Evolutionary conservation across 1,140 invertebrate species (phyloP).

Genomic region (Trichonephila clavata): DNA sequence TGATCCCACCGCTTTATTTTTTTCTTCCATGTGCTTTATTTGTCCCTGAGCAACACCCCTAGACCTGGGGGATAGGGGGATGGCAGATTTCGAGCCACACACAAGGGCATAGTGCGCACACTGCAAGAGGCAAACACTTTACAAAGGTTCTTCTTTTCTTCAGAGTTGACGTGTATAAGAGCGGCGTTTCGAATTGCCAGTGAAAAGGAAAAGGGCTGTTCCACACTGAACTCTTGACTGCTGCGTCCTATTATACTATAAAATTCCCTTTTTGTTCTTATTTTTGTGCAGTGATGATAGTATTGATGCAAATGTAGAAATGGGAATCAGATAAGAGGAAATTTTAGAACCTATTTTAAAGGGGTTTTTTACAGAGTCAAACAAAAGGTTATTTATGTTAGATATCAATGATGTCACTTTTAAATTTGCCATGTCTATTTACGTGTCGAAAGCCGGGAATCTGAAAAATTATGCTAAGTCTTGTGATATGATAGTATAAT

Average conservation of each 20-base stretch:
- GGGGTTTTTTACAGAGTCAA: no score
- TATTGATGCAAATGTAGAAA: background rate
- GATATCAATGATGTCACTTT: no score
- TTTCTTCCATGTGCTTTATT: slow-evolving; percentile 52
- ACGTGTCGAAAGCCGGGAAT: no score
- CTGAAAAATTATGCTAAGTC: no score
- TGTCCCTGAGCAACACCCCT: slow-evolving; percentile 52
- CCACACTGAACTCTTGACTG: background rate
- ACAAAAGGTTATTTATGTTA: background rate
- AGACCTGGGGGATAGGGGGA: background rate
- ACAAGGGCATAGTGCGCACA: background rate
- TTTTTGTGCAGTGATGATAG: background rate
- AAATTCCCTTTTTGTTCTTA: background rate
- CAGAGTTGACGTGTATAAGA: background rate
- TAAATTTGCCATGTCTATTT: no score
- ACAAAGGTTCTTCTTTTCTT: background rate
- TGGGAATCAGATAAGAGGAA: background rate
- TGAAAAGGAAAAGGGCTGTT: background rate
- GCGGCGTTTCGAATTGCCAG: slow-evolving; percentile 18
- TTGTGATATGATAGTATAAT: no score
- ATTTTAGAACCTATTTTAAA: background rate
- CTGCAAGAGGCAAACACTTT: background rate
- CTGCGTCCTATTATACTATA: background rate
- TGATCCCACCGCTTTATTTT: background rate
- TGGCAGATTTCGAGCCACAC: background rate